Conservation (phyloP, 2,797 vertebrate species). For the Adelosebastes latens region DNA sequence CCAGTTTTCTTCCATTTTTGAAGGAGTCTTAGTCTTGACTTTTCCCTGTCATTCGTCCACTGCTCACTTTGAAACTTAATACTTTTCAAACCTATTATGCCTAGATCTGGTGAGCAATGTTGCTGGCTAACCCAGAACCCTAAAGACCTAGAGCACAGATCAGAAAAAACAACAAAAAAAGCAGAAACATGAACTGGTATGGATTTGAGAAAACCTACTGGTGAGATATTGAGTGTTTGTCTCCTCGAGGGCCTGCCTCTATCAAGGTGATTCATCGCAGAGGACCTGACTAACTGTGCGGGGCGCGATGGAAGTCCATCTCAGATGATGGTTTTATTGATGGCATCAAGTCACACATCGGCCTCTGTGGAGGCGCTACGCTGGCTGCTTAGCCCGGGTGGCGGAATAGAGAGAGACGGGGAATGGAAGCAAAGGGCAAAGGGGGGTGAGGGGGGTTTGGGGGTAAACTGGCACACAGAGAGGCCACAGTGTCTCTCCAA, state of each 20-base stretch:
- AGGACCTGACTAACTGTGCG: slow-evolving; percentile 28
- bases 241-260: slow-evolving; percentile 68
- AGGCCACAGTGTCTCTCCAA: slow-evolving; percentile 55
- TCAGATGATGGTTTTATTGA: slow-evolving; percentile 81
- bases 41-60: slow-evolving; percentile 17
- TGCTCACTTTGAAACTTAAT: slow-evolving; percentile 14
- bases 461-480: slow-evolving; percentile 55
- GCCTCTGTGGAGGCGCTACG: slow-evolving; percentile 73
- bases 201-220: slow-evolving; percentile 70
- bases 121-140: slow-evolving; percentile 52
- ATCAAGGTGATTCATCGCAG: slow-evolving; percentile 67
- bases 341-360: slow-evolving; percentile 82
- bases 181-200: slow-evolving; percentile 68
- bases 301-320: slow-evolving; percentile 61
- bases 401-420: slow-evolving; percentile 26
- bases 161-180: neutral
- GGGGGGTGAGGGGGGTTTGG: neutral
- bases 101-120: neutral
- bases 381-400: slow-evolving; percentile 46
- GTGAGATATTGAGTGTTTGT: slow-evolving; percentile 84
- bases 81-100: slow-evolving; percentile 17
- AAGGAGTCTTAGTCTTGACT: neutral
- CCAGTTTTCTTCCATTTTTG: neutral
- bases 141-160: slow-evolving; percentile 33
- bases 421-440: slow-evolving; percentile 42